These are phyloP conservation scores for Latrodectus geometricus DNA, from an alignment of 1,140 invertebrate species.

Conservation along the genomic window DNA sequence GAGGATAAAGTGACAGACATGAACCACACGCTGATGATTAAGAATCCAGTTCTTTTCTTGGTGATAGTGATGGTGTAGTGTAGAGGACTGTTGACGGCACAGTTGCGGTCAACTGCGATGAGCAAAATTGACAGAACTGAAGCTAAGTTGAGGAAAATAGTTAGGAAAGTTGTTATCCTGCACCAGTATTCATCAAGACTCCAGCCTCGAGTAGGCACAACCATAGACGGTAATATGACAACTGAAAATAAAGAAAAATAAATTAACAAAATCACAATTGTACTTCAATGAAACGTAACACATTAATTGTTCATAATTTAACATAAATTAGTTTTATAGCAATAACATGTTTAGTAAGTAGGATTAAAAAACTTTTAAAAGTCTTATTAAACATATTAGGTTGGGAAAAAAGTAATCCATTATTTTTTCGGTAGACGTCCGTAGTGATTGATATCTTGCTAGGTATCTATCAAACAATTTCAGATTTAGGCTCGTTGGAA, in stretches of 20 bases:
- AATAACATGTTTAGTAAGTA: no score
- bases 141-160: constrained; percentile 32
- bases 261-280: neutral
- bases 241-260: constrained; percentile 6
- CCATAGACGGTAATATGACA: constrained; percentile 28
- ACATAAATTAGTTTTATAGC: no score
- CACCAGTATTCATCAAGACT: constrained; percentile 5
- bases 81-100: constrained; percentile 55
- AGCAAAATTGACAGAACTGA: constrained; percentile 39
- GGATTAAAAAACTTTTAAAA: no score
- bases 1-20: neutral
- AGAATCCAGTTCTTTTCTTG: constrained; percentile 13
- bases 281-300: no score
- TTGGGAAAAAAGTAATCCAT: no score
- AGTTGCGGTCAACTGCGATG: constrained; percentile 54
- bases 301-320: no score
- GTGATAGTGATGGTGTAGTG: constrained; percentile 58
- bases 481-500: no score
- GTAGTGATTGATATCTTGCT: no score
- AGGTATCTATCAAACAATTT: no score
- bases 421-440: no score
- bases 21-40: constrained; percentile 30
- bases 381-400: no score
- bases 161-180: neutral
- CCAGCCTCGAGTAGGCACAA: neutral